These are phyloP conservation scores for Narcine bancroftii DNA, from an alignment of 2,113 vertebrate species.

Conservation along the genomic window DNA sequence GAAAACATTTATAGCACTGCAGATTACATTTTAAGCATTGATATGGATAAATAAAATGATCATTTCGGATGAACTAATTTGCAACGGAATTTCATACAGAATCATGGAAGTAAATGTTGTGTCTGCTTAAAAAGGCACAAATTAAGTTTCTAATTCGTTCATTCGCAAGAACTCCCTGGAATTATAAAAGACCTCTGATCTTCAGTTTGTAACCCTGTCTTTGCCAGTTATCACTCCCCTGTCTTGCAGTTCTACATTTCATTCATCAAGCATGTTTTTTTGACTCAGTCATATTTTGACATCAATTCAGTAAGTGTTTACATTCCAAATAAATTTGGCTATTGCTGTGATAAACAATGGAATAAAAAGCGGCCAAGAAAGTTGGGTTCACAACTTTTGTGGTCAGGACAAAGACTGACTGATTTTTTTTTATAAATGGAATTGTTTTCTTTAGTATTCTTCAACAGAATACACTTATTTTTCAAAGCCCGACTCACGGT, in stretches of 20 bases:
- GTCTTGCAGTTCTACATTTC: not conserved
- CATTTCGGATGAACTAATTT: not conserved
- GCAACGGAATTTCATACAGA: not conserved
- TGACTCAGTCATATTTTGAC: not conserved
- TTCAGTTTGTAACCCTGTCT: not conserved
- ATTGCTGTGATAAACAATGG: not conserved
- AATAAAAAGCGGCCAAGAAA: not conserved
- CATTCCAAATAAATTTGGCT: not conserved
- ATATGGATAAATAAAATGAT: not conserved
- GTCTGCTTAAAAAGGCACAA: not conserved
- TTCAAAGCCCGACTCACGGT: too few species aligned
- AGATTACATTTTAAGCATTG: slow-evolving; percentile 12
- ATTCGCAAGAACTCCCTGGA: not conserved
- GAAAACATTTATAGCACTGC: not conserved
- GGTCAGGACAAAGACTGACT: not conserved
- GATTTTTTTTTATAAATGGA: not conserved
- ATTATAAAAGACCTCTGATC: not conserved
- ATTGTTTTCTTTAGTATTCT: not conserved
- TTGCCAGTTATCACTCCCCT: not conserved
- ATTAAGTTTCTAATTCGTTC: not conserved
- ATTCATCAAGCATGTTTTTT: not conserved
- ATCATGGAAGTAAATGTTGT: not conserved
- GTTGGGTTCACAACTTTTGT: not conserved
- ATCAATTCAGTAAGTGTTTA: not conserved
- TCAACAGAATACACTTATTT: not conserved